Conservation (phyloP, 92 coral and sea anemone genomes). For the Phymanthus crucifer region DNA sequence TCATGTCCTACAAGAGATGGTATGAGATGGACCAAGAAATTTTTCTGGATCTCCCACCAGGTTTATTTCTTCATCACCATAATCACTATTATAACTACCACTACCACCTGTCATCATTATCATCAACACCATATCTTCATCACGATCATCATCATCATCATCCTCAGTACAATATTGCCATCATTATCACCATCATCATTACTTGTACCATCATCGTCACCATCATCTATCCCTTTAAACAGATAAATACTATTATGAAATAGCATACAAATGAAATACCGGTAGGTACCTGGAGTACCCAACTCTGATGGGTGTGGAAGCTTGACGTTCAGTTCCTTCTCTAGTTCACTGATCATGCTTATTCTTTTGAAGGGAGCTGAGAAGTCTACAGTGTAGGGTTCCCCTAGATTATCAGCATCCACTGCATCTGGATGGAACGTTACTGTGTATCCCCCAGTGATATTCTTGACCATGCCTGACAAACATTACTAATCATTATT, state of each 20-base stretch:
- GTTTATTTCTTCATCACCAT: too few species aligned
- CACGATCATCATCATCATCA: background rate
- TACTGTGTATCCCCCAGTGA: slow-evolving; percentile 83
- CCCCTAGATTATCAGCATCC: slow-evolving; percentile 87
- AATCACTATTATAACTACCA: too few species aligned
- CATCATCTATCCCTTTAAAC: too few species aligned
- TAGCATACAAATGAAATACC: too few species aligned
- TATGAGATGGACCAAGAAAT: too few species aligned
- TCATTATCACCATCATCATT: too few species aligned
- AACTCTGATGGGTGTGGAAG: slow-evolving; percentile 78
- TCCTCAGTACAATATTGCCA: too few species aligned
- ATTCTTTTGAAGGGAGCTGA: slow-evolving; percentile 93
- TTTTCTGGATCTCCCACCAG: too few species aligned
- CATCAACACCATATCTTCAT: too few species aligned
- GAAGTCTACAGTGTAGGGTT: slow-evolving; percentile 83
- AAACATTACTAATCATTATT: background rate
- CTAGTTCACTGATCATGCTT: slow-evolving; percentile 84
- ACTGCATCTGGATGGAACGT: slow-evolving; percentile 89
- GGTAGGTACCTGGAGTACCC: slow-evolving; percentile 76
- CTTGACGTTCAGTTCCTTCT: slow-evolving; percentile 68
- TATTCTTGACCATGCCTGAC: slow-evolving; percentile 80
- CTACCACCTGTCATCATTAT: too few species aligned
- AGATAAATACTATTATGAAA: too few species aligned
- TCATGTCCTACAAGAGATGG: too few species aligned
- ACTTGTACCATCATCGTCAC: background rate